phyloP scores from a whole-genome alignment of 2,113 vertebrate genomes.

The Rallus limicola region DNA sequence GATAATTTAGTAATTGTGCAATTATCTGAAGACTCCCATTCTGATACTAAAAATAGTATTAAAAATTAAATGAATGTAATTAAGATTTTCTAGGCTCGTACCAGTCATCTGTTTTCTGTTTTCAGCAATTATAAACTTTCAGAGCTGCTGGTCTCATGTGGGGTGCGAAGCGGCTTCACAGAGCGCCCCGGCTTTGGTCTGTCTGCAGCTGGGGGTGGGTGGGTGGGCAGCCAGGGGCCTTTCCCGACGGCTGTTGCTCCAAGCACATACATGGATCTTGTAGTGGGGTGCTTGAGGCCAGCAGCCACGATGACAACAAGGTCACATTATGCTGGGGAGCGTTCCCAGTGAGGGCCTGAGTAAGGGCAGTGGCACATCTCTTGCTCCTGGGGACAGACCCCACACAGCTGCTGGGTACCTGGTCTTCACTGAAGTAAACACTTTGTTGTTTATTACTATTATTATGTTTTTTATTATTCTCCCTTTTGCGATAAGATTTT shows the following conservation, averaged over 20 bases:
- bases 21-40: slow-evolving; percentile 85
- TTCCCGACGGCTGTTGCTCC: neutral
- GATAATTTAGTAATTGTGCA: slow-evolving; percentile 91
- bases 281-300: neutral
- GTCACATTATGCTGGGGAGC: accelerated
- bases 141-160: neutral
- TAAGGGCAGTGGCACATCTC: accelerated
- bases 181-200: neutral
- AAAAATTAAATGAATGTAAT: slow-evolving; percentile 69
- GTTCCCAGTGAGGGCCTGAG: neutral
- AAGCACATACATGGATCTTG: neutral
- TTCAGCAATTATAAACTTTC: neutral
- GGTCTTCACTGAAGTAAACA: neutral
- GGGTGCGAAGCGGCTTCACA: neutral
- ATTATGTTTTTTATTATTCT: no score
- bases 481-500: neutral
- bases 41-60: slow-evolving; percentile 89
- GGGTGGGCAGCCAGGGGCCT: no score
- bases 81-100: slow-evolving; percentile 44
- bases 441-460: no score
- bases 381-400: accelerated
- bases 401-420: neutral
- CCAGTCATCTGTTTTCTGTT: slow-evolving; percentile 71
- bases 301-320: accelerated
- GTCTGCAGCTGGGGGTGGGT: neutral